Base-by-base conservation (phyloP, 2,888 invertebrate genomes). In the Heteromyza rotundicornis region DNA sequence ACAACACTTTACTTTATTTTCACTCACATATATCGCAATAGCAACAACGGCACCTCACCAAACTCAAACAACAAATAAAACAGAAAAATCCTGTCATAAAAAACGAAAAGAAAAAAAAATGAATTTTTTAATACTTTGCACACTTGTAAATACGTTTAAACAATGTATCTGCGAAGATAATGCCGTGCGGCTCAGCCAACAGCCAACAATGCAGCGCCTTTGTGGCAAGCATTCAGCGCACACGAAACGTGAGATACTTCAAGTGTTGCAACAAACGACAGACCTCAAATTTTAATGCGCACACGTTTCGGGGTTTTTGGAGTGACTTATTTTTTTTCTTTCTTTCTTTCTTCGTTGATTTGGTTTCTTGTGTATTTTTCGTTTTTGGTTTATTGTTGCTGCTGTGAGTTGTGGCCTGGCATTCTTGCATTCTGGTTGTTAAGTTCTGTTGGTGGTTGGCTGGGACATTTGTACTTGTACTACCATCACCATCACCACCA, bases 111-210 rank as follows among this genome's bases (percentile, higher is more conserved):
- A n/a, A n/a, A n/a, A n/a, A n/a, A n/a, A n/a, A n/a, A n/a, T n/a
- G n/a, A n/a, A 40, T 35, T 54, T 40, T 60, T 57, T 60, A 60
- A 62, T 62, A 60, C 59, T 62, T 64, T 60, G 57, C 60, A 64
- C 62, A 57, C 62, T 62, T 62, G 64, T 57, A 62, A 64, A 59
- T 59, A 51, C 57, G 47, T 47, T 62, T 47, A 62, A 64, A 59
- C 62, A 64, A 62, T 59, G 59, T 56, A 60, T 60, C 56, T 62
- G 52, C 52, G 57, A 27, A 40, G 61, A 62, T 62, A 64, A 59
- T 44, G 22, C 53, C 36, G 40, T 56, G 52, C 59, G 55, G 54
- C 59, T n/a, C n/a, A n/a, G n/a, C n/a, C n/a, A n/a, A n/a, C n/a
- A 55, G 32, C 61, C 57, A 63, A 56, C 63, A 63, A 56, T 56